These are phyloP conservation scores for Sinocyclocheilus grahami DNA, from an alignment of 2,113 vertebrate species.

Conservation along the genomic window DNA sequence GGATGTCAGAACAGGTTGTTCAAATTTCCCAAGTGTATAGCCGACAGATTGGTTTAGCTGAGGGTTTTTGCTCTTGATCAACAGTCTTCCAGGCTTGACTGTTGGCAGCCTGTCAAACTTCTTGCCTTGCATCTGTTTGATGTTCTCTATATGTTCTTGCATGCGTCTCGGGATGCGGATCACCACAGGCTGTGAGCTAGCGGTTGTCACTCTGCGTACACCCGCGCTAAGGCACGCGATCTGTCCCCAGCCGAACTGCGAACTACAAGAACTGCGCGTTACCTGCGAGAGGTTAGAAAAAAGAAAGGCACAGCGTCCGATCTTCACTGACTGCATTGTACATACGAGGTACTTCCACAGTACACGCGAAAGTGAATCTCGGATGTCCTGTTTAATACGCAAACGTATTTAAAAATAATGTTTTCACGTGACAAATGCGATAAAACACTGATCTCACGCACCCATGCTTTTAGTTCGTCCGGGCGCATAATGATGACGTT, in stretches of 20 bases:
- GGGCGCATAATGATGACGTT: conserved; percentile 27
- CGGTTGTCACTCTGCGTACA: conserved; percentile 15
- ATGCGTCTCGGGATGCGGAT: conserved; percentile 81
- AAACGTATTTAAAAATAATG: background rate
- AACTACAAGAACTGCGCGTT: background rate
- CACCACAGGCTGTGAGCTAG: conserved; percentile 50
- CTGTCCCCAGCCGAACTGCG: background rate
- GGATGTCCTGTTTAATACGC: background rate
- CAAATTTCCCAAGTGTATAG: conserved; percentile 79
- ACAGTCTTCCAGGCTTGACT: conserved; percentile 72
- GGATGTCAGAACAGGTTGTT: conserved; percentile 77
- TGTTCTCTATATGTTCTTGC: conserved; percentile 69
- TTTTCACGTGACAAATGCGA: background rate
- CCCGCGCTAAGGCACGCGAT: background rate
- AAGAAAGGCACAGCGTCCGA: conserved; percentile 40
- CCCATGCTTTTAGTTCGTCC: background rate
- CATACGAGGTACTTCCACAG: background rate
- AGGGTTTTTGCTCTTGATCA: conserved; percentile 80
- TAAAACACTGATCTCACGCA: background rate
- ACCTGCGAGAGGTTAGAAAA: conserved; percentile 39
- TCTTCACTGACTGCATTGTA: conserved; percentile 65
- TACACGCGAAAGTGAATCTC: background rate
- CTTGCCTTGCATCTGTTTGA: conserved; percentile 67
- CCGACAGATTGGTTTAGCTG: conserved; percentile 79
- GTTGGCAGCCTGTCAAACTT: conserved; percentile 58